Base-by-base conservation (phyloP, 2,113 vertebrate genomes). In the Ophthalmolycus amberensis region DNA sequence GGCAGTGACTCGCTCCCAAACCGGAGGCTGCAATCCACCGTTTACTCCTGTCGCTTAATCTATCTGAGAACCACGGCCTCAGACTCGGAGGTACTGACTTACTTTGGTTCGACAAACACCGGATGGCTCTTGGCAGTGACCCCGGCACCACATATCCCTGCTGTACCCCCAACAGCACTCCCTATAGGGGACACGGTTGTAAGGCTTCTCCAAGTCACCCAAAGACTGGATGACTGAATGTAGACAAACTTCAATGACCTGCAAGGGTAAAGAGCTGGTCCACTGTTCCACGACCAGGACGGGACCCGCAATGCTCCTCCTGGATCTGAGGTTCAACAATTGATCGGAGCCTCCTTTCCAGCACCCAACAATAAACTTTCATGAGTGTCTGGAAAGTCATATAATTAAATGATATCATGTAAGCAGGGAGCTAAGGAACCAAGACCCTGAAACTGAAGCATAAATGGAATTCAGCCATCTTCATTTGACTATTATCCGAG, bases 381-480 rank as follows among this genome's bases (percentile, higher is more conserved):
- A 6, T 7, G 46, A 48, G 15, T 37, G 29, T 70, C 46, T 22
- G 54, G 14, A 40, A 48, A 48, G 20, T 6, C 1, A 1, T 52
- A 27, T 8, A 0, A 52, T 37, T 25, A 25, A 52, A 52, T 50
- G 9, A 38, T 38, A 25, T 40, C 38, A 3, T 34, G 44, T 42
- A 54, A 37, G 52, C 8, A 0, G 9, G 2, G n/a, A 29, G 5
- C 54, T 25, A 73, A 32, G 6, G 63, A 77, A 15, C 22, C 58
- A 63, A 29, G 27, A 72, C 59, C 59, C 44, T 79, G 56, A 63
- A 71, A 60, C 32, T 71, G 11, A 52, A 52, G 42, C 16, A 40
- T 50, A 29, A 70, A 63, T 29, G 18, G 8, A 32, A 70, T 22
- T 71, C 44, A 63, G 32, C n/a, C 25, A 42, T 71, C 58, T 64